A percentile compares a stretch with the other conserved stretches of the same genome.
phyloP scores from a whole-genome alignment of 1,140 invertebrate genomes.

The Magallana angulata region DNA sequence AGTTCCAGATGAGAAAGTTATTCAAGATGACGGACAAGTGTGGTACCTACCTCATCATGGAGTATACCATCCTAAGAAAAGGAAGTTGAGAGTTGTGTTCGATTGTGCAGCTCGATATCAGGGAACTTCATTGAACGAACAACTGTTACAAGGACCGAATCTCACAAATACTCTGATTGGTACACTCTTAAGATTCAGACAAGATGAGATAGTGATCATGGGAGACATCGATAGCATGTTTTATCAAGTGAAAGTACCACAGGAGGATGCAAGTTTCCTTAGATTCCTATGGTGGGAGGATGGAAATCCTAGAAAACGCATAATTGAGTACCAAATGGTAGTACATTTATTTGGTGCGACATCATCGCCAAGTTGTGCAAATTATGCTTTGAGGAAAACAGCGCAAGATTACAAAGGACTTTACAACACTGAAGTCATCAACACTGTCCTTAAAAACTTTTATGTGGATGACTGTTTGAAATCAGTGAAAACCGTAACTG shows the following conservation, averaged over 20 bases:
- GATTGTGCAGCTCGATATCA: constrained; percentile 57
- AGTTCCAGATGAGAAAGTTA: constrained; percentile 2
- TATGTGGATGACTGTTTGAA: constrained; percentile 68
- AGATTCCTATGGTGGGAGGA: constrained; percentile 46
- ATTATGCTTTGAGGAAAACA: constrained; percentile 20
- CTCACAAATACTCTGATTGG: constrained; percentile 60
- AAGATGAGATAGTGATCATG: constrained; percentile 52
- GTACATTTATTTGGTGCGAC: constrained; percentile 25
- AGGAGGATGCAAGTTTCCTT: not conserved
- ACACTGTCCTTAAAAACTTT: constrained; percentile 59
- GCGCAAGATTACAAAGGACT: constrained; percentile 47
- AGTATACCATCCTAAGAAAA: constrained; percentile 54
- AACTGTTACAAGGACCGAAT: constrained; percentile 61
- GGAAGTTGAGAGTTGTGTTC: constrained; percentile 64
- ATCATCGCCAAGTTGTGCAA: constrained; percentile 30
- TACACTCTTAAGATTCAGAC: constrained; percentile 54
- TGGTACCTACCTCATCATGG: constrained; percentile 66
- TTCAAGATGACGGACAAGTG: constrained; percentile 41
- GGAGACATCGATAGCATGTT: constrained; percentile 59
- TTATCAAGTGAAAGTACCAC: constrained; percentile 37
- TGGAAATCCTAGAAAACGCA: not conserved
- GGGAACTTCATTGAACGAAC: constrained; percentile 55
- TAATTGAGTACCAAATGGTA: not conserved
- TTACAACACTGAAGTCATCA: constrained; percentile 39
- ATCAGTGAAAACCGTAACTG: constrained; percentile 40